Conservation (phyloP, 2,113 vertebrate genomes). For the Malurus elegans region DNA sequence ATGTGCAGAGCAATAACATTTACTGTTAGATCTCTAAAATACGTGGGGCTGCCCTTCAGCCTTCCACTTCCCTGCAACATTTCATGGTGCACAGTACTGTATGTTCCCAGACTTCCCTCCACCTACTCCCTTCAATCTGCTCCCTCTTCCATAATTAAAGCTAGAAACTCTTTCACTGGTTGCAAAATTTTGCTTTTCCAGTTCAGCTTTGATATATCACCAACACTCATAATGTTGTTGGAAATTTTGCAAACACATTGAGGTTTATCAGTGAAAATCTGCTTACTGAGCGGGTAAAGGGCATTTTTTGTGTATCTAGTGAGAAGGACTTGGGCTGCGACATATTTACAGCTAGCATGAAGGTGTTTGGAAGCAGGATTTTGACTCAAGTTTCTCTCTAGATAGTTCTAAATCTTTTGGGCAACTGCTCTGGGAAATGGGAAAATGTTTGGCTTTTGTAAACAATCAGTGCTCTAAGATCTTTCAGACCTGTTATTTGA, state of each 20-base stretch:
- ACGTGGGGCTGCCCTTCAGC: constrained; percentile 55
- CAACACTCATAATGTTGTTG: background rate
- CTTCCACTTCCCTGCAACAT: constrained; percentile 42
- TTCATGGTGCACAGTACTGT: constrained; percentile 47
- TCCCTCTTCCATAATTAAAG: constrained; percentile 48
- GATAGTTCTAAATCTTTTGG: background rate
- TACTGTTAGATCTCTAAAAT: constrained; percentile 43
- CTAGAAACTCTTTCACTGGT: constrained; percentile 46
- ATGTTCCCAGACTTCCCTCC: constrained; percentile 59
- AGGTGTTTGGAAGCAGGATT: background rate
- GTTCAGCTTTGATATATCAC: constrained; percentile 20
- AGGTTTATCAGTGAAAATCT: background rate
- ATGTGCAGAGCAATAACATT: constrained; percentile 67
- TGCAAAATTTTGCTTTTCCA: constrained; percentile 46
- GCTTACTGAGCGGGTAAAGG: background rate
- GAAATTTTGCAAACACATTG: background rate
- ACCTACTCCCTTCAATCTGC: constrained; percentile 64
- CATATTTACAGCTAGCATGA: background rate
- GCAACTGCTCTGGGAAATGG: background rate
- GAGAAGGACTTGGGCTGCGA: background rate
- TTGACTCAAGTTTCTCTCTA: background rate
- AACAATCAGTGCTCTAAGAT: background rate
- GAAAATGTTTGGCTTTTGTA: background rate
- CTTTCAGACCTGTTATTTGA: background rate
- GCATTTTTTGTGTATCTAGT: background rate